These are phyloP conservation scores for Theretra japonica DNA, from an alignment of 2,888 invertebrate genomes.

Conservation along the genomic window DNA sequence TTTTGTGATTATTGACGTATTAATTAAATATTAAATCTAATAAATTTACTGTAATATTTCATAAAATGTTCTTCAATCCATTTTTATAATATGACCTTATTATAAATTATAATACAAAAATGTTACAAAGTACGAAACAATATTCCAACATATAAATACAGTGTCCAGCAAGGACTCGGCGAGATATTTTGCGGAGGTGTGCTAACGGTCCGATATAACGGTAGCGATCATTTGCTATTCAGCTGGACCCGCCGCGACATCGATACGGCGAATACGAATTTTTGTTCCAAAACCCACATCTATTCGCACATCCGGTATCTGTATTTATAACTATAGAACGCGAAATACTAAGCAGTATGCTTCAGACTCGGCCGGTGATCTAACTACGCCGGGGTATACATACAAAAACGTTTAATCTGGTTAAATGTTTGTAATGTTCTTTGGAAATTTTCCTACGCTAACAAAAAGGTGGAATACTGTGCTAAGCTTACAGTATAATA, in stretches of 20 bases:
- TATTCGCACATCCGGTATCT: slow-evolving; percentile 41
- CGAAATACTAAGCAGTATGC: background rate
- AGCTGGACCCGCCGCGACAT: slow-evolving; percentile 62
- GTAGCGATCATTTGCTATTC: slow-evolving; percentile 76
- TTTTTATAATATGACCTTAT: no score
- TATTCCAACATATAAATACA: slow-evolving; percentile 14
- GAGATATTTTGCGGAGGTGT: slow-evolving; percentile 63
- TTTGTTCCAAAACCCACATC: slow-evolving; percentile 50
- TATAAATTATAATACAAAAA: no score
- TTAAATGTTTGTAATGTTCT: slow-evolving; percentile 11
- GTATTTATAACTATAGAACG: slow-evolving; percentile 17
- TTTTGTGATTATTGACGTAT: no score
- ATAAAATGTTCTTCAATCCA: no score
- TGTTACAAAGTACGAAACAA: no score
- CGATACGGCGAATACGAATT: slow-evolving; percentile 69
- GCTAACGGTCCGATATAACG: slow-evolving; percentile 76
- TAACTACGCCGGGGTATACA: slow-evolving; percentile 25
- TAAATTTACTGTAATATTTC: no score
- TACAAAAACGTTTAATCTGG: slow-evolving; percentile 7
- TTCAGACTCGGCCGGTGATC: background rate
- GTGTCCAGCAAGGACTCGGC: slow-evolving; percentile 49
- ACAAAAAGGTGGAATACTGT: background rate
- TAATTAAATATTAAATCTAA: no score
- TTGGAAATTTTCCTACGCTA: background rate
- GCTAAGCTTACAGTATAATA: no score